Evolutionary conservation across 2,888 invertebrate species (phyloP), one percentile per base, ranked within the genome.

Genomic region (Ligdia adustata): DNA sequence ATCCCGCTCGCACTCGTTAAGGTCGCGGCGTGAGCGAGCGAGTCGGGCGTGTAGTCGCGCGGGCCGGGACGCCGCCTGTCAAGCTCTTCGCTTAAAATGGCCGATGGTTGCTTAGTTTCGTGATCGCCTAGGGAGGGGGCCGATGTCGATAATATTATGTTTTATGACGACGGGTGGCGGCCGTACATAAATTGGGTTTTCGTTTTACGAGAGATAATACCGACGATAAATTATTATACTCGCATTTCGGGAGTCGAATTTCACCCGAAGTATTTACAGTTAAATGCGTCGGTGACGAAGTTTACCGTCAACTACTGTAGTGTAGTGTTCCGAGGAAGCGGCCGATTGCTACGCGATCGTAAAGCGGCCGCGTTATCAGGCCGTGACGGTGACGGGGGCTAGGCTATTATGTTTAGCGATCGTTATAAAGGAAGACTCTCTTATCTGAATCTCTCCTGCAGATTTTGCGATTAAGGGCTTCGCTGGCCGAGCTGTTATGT

Each of bases 51-150:
- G 52, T 49, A 28, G 49, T 43, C 59, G 49, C 42, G 52, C 62
- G 64, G 72, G 72, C 69, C 32, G 35, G 26, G 37, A 27, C 37
- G 12, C 73, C 75, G 76, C 77, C 74, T 77, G 81, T 80, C 81
- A 79, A 79, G 79, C 82, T 84, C 72, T 77, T 74, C 78, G 73
- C 80, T 78, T 82, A 81, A 84, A 85, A 87, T 85, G 86, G 85
- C 83, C 87, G 87, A 55, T 52, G 63, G 57, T 79, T 77, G 79
- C 79, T 84, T 83, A 83, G 88, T 83, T 85, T 85, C 87, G 86
- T 85, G 88, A 86, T 86, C 82, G 88, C 82, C 85, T 83, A 83
- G 87, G 86, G 88, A 82, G 86, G 85, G 82, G 81, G 80, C 69
- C 77, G 78, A 75, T 78, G 82, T 83, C 86, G 86, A 87, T 87